Base-by-base conservation (phyloP, 2,113 vertebrate species). In the Triplophysa tibetana region DNA sequence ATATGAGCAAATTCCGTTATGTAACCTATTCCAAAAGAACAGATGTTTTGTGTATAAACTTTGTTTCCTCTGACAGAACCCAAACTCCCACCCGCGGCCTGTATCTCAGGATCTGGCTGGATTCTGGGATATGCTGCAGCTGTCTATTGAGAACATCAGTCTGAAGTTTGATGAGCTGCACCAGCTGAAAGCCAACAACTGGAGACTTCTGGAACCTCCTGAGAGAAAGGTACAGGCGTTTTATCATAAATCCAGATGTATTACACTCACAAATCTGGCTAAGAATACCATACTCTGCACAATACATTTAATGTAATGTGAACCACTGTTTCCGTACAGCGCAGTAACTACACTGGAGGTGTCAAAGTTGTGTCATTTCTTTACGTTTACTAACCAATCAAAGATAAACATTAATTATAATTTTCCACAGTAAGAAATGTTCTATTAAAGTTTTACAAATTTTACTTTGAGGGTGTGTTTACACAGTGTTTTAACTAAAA, bases 101-200 rank as follows among this genome's bases (percentile, higher is more conserved):
- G 95, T 95, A 85, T 97, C 97, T 88, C 96, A 98, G 86, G 98
- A 99, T 90, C 91, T 99, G 92, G 98, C 98, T n/a, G 96, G 97
- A 63, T 99, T 98, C 87, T 99, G 98, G 98, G 98, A 99, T 88
- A 98, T 98, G 96, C 94, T 99, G 84, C 98, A 99, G 92, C 94
- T 99, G 85, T 99, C 98, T 64, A 99, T 99, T 78, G 98, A 99
- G 92, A 98, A 99, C 86, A 98, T 99, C 92, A 99, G 97, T 93
- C 95, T 99, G 89, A 99, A 99, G 94, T 99, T 99, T 92, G 98
- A 99, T 90, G 98, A 99, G 95, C 95, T 99, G 84, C 96, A 98
- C 94, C 98, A 99, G 90, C 94, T 99, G 88, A 94, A 97, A 89
- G 97, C 96, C 90, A 99, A 99, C 94, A 95, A 94, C 93, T 99